A percentile compares a stretch with the other conserved stretches of the same genome.
Conservation (phyloP, 2,113 vertebrate species). For the Fulica atra region DNA sequence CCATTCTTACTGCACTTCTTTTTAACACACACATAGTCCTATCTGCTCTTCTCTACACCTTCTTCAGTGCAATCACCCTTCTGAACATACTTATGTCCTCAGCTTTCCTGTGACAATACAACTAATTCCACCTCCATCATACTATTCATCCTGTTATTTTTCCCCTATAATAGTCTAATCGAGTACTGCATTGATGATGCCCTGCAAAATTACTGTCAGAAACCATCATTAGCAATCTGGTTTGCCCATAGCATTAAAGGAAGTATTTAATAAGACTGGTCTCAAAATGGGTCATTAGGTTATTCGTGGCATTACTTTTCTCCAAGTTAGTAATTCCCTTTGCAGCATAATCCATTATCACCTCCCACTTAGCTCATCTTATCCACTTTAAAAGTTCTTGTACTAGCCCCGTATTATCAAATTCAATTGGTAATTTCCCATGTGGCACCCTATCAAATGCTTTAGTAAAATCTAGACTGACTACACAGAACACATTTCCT, state of each 20-base stretch:
- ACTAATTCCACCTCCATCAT: not conserved
- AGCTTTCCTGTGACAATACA: not conserved
- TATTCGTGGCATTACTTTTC: not conserved
- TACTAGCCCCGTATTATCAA: constrained; percentile 37
- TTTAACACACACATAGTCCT: not conserved
- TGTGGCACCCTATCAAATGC: constrained; percentile 31
- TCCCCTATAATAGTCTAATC: not conserved
- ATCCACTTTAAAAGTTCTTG: constrained; percentile 46
- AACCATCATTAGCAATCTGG: not conserved
- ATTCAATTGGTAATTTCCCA: constrained; percentile 50
- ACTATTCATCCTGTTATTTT: not conserved
- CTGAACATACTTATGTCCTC: not conserved
- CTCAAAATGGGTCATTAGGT: constrained; percentile 1
- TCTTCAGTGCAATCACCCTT: not conserved
- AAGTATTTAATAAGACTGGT: not conserved
- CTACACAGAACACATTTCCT: constrained; percentile 37
- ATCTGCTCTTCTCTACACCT: not conserved
- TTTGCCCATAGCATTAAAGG: not conserved
- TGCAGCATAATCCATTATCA: constrained; percentile 44
- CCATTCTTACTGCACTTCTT: not conserved
- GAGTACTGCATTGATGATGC: not conserved
- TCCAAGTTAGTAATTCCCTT: constrained; percentile 13
- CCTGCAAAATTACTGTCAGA: not conserved
- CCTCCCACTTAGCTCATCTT: constrained; percentile 28
- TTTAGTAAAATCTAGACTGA: constrained; percentile 51